Conservation (phyloP, 1,140 invertebrate genomes). For the Apocrypta bakeri region DNA sequence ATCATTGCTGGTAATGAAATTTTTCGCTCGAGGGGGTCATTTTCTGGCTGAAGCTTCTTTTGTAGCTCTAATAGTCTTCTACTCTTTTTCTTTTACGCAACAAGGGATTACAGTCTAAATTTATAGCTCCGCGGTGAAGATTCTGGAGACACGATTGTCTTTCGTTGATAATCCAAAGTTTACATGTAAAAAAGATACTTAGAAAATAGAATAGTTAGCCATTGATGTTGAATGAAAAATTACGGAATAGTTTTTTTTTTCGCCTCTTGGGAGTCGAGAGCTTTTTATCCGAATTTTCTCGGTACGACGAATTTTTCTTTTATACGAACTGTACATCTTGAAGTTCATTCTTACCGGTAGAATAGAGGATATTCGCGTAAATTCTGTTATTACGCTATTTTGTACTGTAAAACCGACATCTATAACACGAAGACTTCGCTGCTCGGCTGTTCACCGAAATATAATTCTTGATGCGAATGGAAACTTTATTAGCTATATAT, state of each 20-base stretch:
- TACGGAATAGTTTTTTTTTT: too few relatives aligned
- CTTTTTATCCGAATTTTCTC: background rate
- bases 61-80: background rate
- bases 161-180: too few relatives aligned
- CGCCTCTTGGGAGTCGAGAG: too few relatives aligned
- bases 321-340: too few relatives aligned
- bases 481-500: conserved; percentile 36
- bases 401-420: background rate
- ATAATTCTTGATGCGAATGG: conserved; percentile 26
- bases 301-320: background rate
- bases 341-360: background rate
- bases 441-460: background rate
- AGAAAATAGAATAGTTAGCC: too few relatives aligned
- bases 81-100: background rate
- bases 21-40: background rate
- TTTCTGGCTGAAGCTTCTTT: background rate
- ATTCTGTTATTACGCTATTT: background rate
- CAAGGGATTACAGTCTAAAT: too few relatives aligned
- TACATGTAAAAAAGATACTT: too few relatives aligned
- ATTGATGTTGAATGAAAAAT: too few relatives aligned
- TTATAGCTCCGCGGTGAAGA: too few relatives aligned
- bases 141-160: too few relatives aligned
- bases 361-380: background rate
- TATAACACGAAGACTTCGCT: background rate
- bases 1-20: background rate